Evolutionary conservation across 2,113 vertebrate genomes (phyloP).

Genomic region (Bubalus kerabau): DNA sequence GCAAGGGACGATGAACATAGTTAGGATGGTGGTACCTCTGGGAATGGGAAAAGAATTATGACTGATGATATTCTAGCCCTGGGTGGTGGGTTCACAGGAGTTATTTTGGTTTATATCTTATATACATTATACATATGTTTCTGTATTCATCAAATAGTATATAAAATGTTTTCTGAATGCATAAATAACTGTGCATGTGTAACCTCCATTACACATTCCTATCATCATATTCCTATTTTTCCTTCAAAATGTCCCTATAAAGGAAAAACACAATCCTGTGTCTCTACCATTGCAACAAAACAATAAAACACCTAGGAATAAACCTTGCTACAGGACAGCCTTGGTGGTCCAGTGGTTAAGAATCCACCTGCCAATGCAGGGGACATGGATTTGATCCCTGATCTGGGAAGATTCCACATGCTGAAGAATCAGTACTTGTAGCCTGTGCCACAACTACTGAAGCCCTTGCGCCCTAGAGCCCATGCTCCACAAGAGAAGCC

Average conservation of each 20-base stretch:
- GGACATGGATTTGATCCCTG: not conserved
- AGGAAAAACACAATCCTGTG: not conserved
- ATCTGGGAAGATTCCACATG: not conserved
- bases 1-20: not conserved
- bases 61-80: not conserved
- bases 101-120: not conserved
- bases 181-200: not conserved
- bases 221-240: conserved; percentile 17
- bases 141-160: not conserved
- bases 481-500: not conserved
- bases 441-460: not conserved
- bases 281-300: not conserved
- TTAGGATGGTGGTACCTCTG: not conserved
- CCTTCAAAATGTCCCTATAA: not conserved
- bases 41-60: not conserved
- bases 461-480: not conserved
- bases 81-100: not conserved
- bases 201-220: not conserved
- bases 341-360: not conserved
- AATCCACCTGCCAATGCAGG: not conserved
- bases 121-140: not conserved
- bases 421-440: not conserved
- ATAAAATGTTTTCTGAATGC: not conserved
- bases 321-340: not conserved
- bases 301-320: not conserved